A percentile compares a stretch with the other conserved stretches of the same genome.
phyloP scores from a whole-genome alignment of 2,113 vertebrate species.

The Megaceryle torquata region DNA sequence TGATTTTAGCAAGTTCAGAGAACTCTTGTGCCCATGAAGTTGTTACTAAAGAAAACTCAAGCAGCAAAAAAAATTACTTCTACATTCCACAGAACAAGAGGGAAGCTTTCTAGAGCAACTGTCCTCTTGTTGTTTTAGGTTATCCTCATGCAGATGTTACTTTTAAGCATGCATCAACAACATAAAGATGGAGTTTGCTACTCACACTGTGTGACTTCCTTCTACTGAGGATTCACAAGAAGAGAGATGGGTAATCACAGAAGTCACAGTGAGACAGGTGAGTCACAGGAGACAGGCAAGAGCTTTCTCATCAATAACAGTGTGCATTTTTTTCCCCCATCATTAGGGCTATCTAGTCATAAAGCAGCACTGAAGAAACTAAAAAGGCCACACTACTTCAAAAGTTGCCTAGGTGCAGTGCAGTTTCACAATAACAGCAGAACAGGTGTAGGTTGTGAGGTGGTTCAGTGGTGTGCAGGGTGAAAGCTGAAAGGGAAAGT shows the following conservation, averaged over 20 bases:
- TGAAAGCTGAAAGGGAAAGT: neutral
- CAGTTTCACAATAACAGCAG: neutral
- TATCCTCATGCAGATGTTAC: neutral
- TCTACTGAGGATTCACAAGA: neutral
- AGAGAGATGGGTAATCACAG: neutral
- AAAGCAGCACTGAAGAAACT: neutral
- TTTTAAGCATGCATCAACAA: neutral
- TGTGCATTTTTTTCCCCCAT: neutral
- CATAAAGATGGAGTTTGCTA: neutral
- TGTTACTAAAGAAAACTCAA: neutral
- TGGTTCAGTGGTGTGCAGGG: neutral
- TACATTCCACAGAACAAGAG: neutral
- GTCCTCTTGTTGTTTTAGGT: neutral
- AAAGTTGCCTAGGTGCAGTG: neutral
- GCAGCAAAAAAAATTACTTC: neutral
- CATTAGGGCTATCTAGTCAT: neutral
- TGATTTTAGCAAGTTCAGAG: neutral
- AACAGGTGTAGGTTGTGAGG: neutral
- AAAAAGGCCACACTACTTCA: neutral
- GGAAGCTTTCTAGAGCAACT: neutral
- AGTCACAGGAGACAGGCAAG: neutral
- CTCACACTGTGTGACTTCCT: neutral
- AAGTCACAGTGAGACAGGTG: neutral
- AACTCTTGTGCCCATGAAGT: neutral
- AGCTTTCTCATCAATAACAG: neutral